Base-by-base conservation (phyloP, 2,888 invertebrate species). In the Heteromyza rotundicornis region DNA sequence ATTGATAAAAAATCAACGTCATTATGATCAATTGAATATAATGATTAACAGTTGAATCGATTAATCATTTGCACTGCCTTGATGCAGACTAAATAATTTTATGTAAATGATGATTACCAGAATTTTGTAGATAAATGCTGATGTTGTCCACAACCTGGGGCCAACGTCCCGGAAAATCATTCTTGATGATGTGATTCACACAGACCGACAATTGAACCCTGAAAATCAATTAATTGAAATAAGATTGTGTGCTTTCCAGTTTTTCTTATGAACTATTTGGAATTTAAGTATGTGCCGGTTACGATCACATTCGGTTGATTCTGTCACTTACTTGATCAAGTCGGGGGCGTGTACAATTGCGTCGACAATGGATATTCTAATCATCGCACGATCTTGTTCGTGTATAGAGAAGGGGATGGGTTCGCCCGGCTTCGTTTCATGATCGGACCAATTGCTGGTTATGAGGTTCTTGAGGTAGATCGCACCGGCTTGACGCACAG, bases 391-490 rank as follows among this genome's bases (percentile, higher is more conserved):
- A 84, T 99, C 99, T 81, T 98, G 96, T 83, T 99, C 98, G 75
- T 98, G 97, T 74, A 98, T 90, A 69, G 89, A 90, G 84, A 95
- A 98, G 19, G 91, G 90, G 62, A 89, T 85, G 2, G 90, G 89
- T 68, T 90, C 90, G 10, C 90, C 90, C 52, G 88, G 87, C 69
- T 92, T 90, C 1, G 86, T 85, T 74, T 94, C 93, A 70, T 90
- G 89, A 70, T 94, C 94, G 67, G 90, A 90, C 98, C 98, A 99
- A 83, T 89, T 92, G 74, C 89, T 89, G 24, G 89, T 90, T 60
- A 98, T 86, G 79, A 96, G 87, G 85, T 98, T 99, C 85, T 99
- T 99, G 69, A 99, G 86, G 85, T 97, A 99, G 70, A 99, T 94
- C 40, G 93, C 98, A 73, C 95, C 96, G 67, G 98, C 98, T 86